Percentiles rank a stretch among this genome's conserved stretches.
These are phyloP conservation scores for Bhutanitis thaidina DNA, from an alignment of 2,888 invertebrate species.

Conservation along the genomic window DNA sequence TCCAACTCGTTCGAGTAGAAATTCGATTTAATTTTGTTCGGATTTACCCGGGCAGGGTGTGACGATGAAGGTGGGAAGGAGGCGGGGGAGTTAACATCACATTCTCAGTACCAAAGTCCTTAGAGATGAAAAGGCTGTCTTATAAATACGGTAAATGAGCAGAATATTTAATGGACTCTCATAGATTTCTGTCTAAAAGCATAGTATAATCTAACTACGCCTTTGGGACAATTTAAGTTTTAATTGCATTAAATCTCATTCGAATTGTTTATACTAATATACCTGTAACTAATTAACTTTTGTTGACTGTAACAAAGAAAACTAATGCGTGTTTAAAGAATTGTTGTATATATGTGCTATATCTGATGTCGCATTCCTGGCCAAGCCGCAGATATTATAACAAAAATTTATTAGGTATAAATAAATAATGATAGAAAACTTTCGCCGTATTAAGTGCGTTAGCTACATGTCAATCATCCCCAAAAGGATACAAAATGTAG, in stretches of 20 bases:
- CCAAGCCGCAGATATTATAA: no score
- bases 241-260: not conserved
- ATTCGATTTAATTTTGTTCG: conserved; percentile 59
- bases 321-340: no score
- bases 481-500: no score
- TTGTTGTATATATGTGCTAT: no score
- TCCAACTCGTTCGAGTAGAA: conserved; percentile 52
- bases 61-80: not conserved
- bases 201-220: not conserved
- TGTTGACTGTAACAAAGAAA: no score
- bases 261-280: no score
- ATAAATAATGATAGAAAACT: no score
- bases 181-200: not conserved
- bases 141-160: conserved; percentile 9
- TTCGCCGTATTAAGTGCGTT: no score
- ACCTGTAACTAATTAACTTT: no score
- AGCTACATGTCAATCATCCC: no score
- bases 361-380: no score
- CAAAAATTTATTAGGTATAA: no score
- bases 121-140: not conserved
- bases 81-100: conserved; percentile 1
- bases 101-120: conserved; percentile 2
- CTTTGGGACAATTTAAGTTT: not conserved
- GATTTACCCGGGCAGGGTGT: conserved; percentile 2
- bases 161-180: conserved; percentile 1